Evolutionary conservation across 2,888 invertebrate genomes (phyloP).

Genomic region (Falcaria lacertinaria): DNA sequence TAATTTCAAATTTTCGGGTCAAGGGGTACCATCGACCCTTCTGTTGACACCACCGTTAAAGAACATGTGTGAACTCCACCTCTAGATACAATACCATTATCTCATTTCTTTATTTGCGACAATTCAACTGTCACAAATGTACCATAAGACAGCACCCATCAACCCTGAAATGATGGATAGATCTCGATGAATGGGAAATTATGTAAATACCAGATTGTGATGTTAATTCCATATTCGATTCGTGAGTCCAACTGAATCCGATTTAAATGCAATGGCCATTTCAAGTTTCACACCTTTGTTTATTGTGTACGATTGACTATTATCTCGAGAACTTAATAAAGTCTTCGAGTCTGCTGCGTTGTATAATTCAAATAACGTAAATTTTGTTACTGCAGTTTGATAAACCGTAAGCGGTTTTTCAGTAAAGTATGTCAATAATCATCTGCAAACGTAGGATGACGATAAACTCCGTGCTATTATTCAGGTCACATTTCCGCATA

Average conservation of each 20-base stretch:
- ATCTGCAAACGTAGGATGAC: too few relatives aligned
- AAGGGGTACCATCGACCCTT: conserved; percentile 29
- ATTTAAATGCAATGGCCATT: conserved; percentile 45
- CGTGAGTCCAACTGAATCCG: conserved; percentile 50
- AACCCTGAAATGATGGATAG: conserved; percentile 61
- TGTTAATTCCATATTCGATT: conserved; percentile 63
- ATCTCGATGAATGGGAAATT: conserved; percentile 59
- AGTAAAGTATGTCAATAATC: too few relatives aligned
- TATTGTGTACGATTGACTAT: conserved; percentile 6
- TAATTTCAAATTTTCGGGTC: conserved; percentile 6
- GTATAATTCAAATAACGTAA: background rate
- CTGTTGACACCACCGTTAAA: conserved; percentile 49
- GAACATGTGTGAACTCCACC: conserved; percentile 73
- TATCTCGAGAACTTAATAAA: background rate
- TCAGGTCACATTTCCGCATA: too few relatives aligned
- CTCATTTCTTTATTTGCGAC: conserved; percentile 53
- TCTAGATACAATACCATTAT: conserved; percentile 35
- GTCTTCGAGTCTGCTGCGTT: background rate
- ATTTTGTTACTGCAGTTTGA: background rate
- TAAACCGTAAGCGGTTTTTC: too few relatives aligned
- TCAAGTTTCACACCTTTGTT: conserved; percentile 50
- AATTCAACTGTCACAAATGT: conserved; percentile 75
- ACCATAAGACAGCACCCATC: conserved; percentile 52
- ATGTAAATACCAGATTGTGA: conserved; percentile 70
- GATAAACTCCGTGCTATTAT: too few relatives aligned